Evolutionary conservation across 2,797 vertebrate genomes (phyloP), one percentile per base, ranked within the genome.

Genomic region (Linurgus olivaceus): DNA sequence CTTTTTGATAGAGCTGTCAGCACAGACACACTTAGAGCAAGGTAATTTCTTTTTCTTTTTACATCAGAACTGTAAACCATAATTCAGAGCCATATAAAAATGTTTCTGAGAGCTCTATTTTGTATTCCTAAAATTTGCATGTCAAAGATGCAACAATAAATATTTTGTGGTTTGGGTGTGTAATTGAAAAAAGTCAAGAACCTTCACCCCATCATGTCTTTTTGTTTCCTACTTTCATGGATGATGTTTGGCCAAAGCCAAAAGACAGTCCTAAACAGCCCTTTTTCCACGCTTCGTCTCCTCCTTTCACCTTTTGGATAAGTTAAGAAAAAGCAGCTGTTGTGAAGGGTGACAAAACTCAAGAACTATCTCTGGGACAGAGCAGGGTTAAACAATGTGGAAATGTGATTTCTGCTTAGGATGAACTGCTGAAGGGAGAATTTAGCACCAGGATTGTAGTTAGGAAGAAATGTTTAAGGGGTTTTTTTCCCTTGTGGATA

Each of bases 321-420:
- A 77, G 29, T 94, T 91, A 94, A 91, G 91, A 29, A 87, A 87
- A 96, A 90, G 26, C 91, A 91, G 87, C 84, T 88, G 81, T 47
- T 96, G 31, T 62, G 54, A 77, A 88, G 80, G 70, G 88, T 87
- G 70, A 73, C 84, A 94, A 82, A 94, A 85, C 57, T 85, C 45
- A 57, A 82, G 48, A 92, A 52, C 59, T 85, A 13, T 92, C 74
- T 81, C 38, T 76, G 68, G 68, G 78, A 79, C 42, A n/a, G 25
- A 29, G 24, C 40, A 93, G 55, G 29, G 50, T 79, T 94, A 87
- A 91, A 72, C 13, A 28, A 29, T 37, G 25, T 61, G 37, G 38
- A 87, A 93, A 50, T 20, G 12, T 3, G 7, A 25, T 80, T 89
- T 84, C 58, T 94, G 40, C 24, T 82, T 25, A 42, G 38, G 25